Evolutionary conservation across 2,888 invertebrate species (phyloP).

Genomic region (Heteromyza rotundicornis): DNA sequence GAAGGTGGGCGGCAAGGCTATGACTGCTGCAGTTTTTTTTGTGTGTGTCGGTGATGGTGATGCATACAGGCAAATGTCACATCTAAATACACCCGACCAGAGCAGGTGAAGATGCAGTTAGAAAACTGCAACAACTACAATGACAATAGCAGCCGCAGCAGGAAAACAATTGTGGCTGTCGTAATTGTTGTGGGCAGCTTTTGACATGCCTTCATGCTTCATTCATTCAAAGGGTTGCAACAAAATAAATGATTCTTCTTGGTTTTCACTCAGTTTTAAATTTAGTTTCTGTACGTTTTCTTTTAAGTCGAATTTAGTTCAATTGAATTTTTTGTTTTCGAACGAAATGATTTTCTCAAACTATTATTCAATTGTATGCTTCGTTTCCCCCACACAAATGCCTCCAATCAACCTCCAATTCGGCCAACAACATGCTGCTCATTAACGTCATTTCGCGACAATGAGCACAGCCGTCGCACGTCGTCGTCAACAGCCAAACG

Average conservation of each 20-base stretch:
- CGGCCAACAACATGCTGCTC: slow-evolving; percentile 8
- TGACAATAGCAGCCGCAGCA: slow-evolving; percentile 8
- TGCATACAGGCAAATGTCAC: neutral
- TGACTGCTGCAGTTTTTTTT: neutral
- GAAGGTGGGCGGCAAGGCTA: neutral
- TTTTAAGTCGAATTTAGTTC: too few relatives aligned
- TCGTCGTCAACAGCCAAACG: neutral
- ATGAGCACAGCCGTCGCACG: neutral
- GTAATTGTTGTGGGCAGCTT: slow-evolving; percentile 10
- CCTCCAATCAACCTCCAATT: neutral
- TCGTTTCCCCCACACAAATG: too few relatives aligned
- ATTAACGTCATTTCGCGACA: slow-evolving; percentile 24
- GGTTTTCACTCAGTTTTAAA: neutral
- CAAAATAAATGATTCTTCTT: neutral
- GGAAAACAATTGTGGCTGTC: slow-evolving; percentile 2
- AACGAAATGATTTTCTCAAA: too few relatives aligned
- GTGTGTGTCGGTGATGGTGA: neutral
- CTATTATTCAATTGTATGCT: too few relatives aligned
- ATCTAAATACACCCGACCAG: neutral
- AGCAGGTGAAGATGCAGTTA: neutral
- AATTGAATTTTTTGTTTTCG: too few relatives aligned
- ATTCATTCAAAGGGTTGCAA: neutral
- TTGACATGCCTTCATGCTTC: neutral
- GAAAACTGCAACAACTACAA: slow-evolving; percentile 2
- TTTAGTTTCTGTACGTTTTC: neutral